These are phyloP conservation scores for Eurois occulta DNA, from an alignment of 2,888 invertebrate genomes.

Conservation along the genomic window DNA sequence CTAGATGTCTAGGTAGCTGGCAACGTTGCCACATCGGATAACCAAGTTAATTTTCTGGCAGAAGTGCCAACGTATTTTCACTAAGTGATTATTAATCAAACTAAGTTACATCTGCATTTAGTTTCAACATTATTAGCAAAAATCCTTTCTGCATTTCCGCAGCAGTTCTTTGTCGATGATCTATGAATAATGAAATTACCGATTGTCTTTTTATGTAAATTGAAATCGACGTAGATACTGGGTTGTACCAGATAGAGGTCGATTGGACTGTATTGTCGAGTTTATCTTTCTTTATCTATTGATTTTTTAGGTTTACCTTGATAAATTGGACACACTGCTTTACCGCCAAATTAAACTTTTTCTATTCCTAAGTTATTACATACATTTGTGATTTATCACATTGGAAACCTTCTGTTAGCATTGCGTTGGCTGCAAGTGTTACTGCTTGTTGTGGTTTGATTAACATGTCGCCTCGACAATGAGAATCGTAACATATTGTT, in stretches of 20 bases:
- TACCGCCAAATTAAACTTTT: background rate
- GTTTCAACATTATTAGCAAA: slow-evolving; percentile 13
- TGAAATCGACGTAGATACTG: background rate
- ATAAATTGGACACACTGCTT: background rate
- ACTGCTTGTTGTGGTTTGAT: slow-evolving; percentile 23
- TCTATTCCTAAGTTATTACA: background rate
- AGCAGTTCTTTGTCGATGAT: slow-evolving; percentile 4
- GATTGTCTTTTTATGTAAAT: slow-evolving; percentile 20
- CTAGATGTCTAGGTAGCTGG: slow-evolving; percentile 55
- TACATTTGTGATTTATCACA: background rate
- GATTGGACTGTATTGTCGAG: background rate
- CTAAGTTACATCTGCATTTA: slow-evolving; percentile 25
- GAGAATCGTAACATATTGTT: slow-evolving; percentile 28
- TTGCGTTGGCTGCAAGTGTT: slow-evolving; percentile 3
- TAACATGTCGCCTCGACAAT: slow-evolving; percentile 8
- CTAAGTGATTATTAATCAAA: slow-evolving; percentile 61
- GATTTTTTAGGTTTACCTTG: slow-evolving; percentile 1
- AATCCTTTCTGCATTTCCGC: background rate
- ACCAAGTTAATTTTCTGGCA: slow-evolving; percentile 63
- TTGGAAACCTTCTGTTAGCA: background rate
- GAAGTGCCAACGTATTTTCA: slow-evolving; percentile 58
- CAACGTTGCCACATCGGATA: slow-evolving; percentile 63
- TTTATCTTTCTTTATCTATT: background rate
- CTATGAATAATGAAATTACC: slow-evolving; percentile 15
- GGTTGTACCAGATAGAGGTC: background rate